Conservation (phyloP, 2,113 vertebrate species). For the Mirza zaza region DNA sequence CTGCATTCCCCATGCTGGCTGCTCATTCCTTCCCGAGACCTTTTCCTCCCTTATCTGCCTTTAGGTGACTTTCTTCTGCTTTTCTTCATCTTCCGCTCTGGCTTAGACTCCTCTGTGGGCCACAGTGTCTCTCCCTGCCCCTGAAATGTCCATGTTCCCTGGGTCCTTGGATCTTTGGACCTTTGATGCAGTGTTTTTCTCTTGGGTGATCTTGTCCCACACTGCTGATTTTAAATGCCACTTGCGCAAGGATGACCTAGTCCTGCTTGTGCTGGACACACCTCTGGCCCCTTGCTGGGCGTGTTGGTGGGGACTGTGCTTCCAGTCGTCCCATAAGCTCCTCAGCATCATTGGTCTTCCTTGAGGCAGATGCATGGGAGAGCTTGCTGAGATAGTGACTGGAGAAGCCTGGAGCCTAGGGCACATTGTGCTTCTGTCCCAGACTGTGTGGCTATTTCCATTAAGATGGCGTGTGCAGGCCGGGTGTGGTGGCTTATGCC, state of each 20-base stretch:
- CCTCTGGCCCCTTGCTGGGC: background rate
- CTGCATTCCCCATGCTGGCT: background rate
- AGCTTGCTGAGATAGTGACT: background rate
- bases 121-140: background rate
- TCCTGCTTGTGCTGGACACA: background rate
- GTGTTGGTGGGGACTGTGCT: background rate
- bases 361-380: background rate
- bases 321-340: background rate
- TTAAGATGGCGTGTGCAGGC: background rate
- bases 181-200: constrained; percentile 1
- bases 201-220: background rate
- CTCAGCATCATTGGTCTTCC: background rate
- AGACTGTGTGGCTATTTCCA: background rate
- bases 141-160: background rate
- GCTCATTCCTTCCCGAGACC: background rate
- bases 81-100: background rate
- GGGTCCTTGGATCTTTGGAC: background rate
- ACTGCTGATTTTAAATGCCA: background rate
- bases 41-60: background rate
- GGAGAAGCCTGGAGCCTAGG: background rate
- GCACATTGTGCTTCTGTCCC: background rate
- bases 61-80: background rate
- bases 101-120: background rate
- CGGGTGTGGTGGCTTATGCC: too few species aligned
- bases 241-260: background rate